A percentile compares a stretch with the other conserved stretches of the same genome.
Conservation (phyloP, 2,888 invertebrate species). For the Acronicta alni region DNA sequence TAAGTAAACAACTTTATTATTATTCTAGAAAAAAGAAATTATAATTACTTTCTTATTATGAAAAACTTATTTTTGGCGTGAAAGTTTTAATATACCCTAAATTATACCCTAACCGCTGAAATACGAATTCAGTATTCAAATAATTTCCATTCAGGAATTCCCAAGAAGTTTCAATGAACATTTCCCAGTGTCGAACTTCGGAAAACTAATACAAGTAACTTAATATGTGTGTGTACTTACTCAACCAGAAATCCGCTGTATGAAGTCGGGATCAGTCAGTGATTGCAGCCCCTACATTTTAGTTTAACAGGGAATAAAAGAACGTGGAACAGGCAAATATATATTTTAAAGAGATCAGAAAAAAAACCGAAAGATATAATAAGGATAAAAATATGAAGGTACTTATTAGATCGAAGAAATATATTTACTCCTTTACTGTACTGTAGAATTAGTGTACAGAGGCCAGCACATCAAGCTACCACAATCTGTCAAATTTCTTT, state of each 20-base stretch:
- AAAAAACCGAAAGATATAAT: too few species aligned
- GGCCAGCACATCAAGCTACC: too few species aligned
- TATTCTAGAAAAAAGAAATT: too few species aligned
- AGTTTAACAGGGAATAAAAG: constrained; percentile 8
- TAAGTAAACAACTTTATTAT: constrained; percentile 1
- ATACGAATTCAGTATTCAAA: constrained; percentile 10
- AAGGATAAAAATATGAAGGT: too few species aligned
- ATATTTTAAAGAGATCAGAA: too few species aligned
- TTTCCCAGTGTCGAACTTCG: constrained; percentile 30
- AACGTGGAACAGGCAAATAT: constrained; percentile 15
- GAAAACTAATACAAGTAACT: constrained; percentile 34
- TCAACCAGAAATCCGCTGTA: constrained; percentile 45
- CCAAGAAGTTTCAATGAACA: constrained; percentile 31
- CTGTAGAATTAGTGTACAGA: too few species aligned
- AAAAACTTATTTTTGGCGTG: too few species aligned
- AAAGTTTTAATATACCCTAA: too few species aligned
- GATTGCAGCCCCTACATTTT: constrained; percentile 40
- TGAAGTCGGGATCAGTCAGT: constrained; percentile 44
- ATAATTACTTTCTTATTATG: too few species aligned
- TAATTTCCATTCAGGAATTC: constrained; percentile 32
- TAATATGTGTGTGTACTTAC: constrained; percentile 38
- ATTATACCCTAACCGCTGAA: not conserved
- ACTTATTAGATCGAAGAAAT: too few species aligned
- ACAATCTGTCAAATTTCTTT: too few species aligned
- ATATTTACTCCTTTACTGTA: too few species aligned